Base-by-base conservation (phyloP, 2,888 invertebrate genomes). In the Pycnomerus fuliginosus region DNA sequence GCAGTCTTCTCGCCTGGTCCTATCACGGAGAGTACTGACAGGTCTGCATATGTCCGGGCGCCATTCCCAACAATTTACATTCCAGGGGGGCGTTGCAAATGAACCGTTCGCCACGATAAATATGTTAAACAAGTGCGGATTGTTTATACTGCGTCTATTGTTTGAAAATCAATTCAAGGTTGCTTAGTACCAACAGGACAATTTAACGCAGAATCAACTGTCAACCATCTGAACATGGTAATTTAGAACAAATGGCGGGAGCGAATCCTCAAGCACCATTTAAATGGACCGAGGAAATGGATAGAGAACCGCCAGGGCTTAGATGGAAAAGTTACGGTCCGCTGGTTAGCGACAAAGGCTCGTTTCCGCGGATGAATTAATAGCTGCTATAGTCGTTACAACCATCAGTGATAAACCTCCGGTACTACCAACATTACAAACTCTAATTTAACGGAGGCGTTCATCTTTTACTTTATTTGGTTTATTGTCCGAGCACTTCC, bases 301-400 rank as follows among this genome's bases (percentile, higher is more conserved):
- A 38, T 24, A 38, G 22, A 38, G 23, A 38, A 29, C 39, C 24
- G 14, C 27, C 31, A 17, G 36, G 25, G 23, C 29, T n/a, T n/a
- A n/a, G 42, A 36, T 28, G 33, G 33, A 39, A 34, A 42, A 43
- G 47, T 47, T 38, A 43, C 43, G 47, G 34, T 47, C 47, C 30
- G 39, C 11, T 43, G 43, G 38, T 20, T 37, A 39, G 37, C 43
- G 41, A 47, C 47, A 47, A 47, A 47, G 47, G 27, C 38, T 39
- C 43, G 47, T 47, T 47, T 39, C 42, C 38, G 34, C 38, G 38
- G 30, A 28, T 43, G 43, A 47, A 47, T 47, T 47, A 47, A 47
- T 43, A 47, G 43, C 41, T 32, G 36, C 23, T 43, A 34, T n/a
- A n/a, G n/a, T n/a, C n/a, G 38, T 43, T 46, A 40, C 30, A 40